Base-by-base conservation (phyloP, 2,888 invertebrate species). In the Oligia strigilis region DNA sequence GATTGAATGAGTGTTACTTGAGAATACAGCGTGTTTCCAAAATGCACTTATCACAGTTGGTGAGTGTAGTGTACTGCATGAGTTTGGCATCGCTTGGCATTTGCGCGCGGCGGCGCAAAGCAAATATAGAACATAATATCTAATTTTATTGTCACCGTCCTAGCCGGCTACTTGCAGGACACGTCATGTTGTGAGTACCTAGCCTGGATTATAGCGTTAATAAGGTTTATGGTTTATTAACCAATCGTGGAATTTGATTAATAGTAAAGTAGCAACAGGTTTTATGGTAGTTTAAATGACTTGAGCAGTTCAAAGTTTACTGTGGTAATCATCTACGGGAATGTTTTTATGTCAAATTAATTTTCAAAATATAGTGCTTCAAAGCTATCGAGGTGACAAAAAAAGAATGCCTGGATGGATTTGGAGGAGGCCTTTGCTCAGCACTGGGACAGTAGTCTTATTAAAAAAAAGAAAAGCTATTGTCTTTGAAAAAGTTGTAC, bases 101-200 rank as follows among this genome's bases (percentile, higher is more conserved):
- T 94, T 93, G 90, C 91, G 76, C 82, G 90, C 89, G 88, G 74
- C 80, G 78, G 75, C 81, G 84, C 79, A 75, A 77, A 82, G 87
- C 93, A 92, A 94, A 94, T 94, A 94, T 94, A 94, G 94, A 92
- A 89, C 89, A 82, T 86, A 91, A 90, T 89, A 91, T 92, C 91
- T 93, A 91, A 92, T 92, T 92, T 91, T 91, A 91, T 89, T 88
- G 90, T 88, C 78, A 79, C 81, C 78, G 81, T 76, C 23, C 83
- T 83, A 81, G 70, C 60, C 74, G n/a, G 74, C 62, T 78, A 67
- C 66, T 80, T 43, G 46, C 73, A 75, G 77, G 79, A 86, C 88
- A 89, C 88, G 91, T 90, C 86, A 86, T 83, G 55, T 75, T 82
- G 40, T 79, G 72, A 74, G 66, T 75, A 85, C 64, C 23, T 43